Evolutionary conservation across 2,113 vertebrate species (phyloP).

Genomic region (Chloebia gouldiae): DNA sequence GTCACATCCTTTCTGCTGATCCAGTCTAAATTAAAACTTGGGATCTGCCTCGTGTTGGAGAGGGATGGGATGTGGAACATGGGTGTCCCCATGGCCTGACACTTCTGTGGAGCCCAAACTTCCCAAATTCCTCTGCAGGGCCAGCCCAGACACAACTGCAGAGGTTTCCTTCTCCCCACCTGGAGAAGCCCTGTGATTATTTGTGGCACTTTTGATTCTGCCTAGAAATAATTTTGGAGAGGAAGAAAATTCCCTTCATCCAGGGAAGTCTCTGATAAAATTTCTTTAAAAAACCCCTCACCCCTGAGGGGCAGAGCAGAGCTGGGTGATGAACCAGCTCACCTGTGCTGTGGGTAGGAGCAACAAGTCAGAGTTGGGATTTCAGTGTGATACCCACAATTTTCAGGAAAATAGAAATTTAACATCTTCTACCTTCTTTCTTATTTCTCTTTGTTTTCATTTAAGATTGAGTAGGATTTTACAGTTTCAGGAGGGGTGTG

Average conservation of each 20-base stretch:
- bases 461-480: neutral
- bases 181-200: neutral
- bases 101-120: neutral
- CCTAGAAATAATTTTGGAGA: neutral
- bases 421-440: neutral
- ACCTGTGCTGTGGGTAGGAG: rapidly evolving
- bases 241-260: too few relatives aligned
- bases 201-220: neutral
- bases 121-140: neutral
- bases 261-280: neutral
- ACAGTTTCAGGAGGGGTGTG: neutral
- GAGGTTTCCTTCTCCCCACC: neutral
- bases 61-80: neutral
- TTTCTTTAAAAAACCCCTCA: neutral
- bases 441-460: neutral
- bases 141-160: neutral
- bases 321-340: neutral
- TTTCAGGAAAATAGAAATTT: neutral
- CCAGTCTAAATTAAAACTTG: neutral
- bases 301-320: neutral
- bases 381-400: neutral
- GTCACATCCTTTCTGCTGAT: neutral
- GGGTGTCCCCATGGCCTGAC: neutral
- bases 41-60: neutral
- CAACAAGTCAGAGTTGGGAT: neutral